These are phyloP conservation scores for Allolobophora icterica DNA, from an alignment of 2,888 invertebrate genomes.

Conservation along the genomic window DNA sequence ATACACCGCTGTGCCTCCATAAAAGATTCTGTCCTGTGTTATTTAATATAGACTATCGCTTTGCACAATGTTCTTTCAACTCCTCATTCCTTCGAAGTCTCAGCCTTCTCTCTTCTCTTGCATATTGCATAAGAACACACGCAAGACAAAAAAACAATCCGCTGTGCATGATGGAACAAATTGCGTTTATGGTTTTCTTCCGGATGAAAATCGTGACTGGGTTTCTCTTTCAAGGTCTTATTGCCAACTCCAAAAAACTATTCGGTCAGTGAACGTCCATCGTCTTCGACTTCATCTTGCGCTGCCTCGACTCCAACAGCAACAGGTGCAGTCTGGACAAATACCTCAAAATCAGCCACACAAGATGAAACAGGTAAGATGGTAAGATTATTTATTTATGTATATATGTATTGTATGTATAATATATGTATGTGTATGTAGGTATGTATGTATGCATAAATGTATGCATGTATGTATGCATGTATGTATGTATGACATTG, in stretches of 20 bases:
- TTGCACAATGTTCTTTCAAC: not conserved
- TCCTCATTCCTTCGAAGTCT: not conserved
- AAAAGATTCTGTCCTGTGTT: not conserved
- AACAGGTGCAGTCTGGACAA: not conserved
- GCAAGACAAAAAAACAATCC: not conserved
- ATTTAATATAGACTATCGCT: not conserved
- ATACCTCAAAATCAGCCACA: not conserved
- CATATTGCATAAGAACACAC: not conserved
- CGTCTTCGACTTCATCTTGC: not conserved
- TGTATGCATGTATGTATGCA: no score
- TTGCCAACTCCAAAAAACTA: not conserved
- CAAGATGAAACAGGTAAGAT: not conserved
- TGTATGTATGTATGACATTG: no score
- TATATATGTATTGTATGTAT: not conserved
- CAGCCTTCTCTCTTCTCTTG: not conserved
- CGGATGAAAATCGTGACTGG: not conserved
- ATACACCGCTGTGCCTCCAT: not conserved
- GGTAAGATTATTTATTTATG: not conserved
- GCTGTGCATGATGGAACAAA: no score
- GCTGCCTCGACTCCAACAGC: not conserved
- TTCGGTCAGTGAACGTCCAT: not conserved
- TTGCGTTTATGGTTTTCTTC: not conserved
- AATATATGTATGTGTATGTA: not conserved
- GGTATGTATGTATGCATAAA: no score
- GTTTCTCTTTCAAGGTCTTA: constrained; percentile 8